Percentiles rank a stretch among this genome's conserved stretches.
Conservation (phyloP, 2,797 vertebrate genomes). For the Dromococcyx pavoninus region DNA sequence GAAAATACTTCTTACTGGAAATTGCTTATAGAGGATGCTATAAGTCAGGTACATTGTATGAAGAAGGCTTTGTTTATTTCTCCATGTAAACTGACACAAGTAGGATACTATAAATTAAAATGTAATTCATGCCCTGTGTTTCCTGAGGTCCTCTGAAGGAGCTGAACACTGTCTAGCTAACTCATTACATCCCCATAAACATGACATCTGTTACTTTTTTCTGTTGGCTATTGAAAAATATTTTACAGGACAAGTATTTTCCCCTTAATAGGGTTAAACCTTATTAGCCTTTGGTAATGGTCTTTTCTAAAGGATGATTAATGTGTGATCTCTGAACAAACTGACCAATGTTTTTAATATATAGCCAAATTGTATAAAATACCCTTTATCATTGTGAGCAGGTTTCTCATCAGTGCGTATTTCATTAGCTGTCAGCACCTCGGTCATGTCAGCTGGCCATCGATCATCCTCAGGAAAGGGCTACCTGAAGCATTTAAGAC, state of each 20-base stretch:
- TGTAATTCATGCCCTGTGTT: not conserved
- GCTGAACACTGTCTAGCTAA: not conserved
- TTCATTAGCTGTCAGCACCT: conserved; percentile 5
- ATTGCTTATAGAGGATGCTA: conserved; percentile 53
- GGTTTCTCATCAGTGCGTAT: not conserved
- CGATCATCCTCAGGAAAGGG: not conserved
- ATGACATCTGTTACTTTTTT: not conserved
- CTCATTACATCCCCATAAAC: not conserved
- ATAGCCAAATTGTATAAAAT: conserved; percentile 7
- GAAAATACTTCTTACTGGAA: conserved; percentile 45
- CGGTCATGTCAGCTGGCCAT: not conserved
- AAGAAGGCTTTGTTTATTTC: conserved; percentile 62
- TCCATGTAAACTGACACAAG: conserved; percentile 64
- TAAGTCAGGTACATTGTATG: conserved; percentile 50
- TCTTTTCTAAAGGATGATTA: conserved; percentile 46
- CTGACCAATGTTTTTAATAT: not conserved
- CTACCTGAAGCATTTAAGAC: not conserved
- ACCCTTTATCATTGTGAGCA: not conserved
- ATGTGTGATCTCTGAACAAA: not conserved
- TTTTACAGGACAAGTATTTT: not conserved
- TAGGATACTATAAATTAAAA: conserved; percentile 43
- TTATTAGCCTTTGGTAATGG: conserved; percentile 23
- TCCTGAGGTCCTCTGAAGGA: not conserved
- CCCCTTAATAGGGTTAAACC: not conserved
- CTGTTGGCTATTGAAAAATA: not conserved